Evolutionary conservation across 2,113 vertebrate species (phyloP), one percentile per base, ranked within the genome.

Genomic region (Struthio camelus): DNA sequence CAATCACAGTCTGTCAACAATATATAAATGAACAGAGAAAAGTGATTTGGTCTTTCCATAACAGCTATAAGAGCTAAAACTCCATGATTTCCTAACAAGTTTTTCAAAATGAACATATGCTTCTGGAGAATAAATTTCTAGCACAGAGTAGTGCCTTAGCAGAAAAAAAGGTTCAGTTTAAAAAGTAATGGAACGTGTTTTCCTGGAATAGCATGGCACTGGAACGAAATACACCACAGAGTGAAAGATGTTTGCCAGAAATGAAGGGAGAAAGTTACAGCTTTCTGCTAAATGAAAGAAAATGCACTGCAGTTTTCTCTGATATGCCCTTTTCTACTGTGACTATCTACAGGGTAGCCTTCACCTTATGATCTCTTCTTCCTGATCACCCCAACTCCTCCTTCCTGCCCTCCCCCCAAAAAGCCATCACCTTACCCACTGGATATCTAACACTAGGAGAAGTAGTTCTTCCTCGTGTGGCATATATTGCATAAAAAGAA

Each of bases 201-300:
- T 83, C 24, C 54, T 84, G 22, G 34, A 84, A 32, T 79, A 50
- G 73, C 30, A 59, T 54, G 51, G 38, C 56, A 40, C 54, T 86
- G 89, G 72, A 90, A 58, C 78, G 15, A 80, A 88, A 59, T 71
- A 59, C 38, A 18, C 27, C 64, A 46, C 59, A 59, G 46, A 70
- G 23, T 42, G 20, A 93, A 93, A 78, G 91, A 83, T 75, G 64
- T 86, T 95, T 93, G 59, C 72, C 61, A 84, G 91, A 70, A 94
- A 38, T 67, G 27, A 64, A 70, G 72, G 89, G 24, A 69, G 36
- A 90, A 92, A 90, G 69, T 86, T 92, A 54, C 72, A 94, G 72
- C 54, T 94, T 96, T 94, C 51, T 79, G 84, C 72, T 83, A 90
- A 70, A 79, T 94, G 83, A 93, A 90, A 70, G 46, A 14, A 51